phyloP scores from a whole-genome alignment of 2,113 vertebrate genomes.

The Cairina moschata region DNA sequence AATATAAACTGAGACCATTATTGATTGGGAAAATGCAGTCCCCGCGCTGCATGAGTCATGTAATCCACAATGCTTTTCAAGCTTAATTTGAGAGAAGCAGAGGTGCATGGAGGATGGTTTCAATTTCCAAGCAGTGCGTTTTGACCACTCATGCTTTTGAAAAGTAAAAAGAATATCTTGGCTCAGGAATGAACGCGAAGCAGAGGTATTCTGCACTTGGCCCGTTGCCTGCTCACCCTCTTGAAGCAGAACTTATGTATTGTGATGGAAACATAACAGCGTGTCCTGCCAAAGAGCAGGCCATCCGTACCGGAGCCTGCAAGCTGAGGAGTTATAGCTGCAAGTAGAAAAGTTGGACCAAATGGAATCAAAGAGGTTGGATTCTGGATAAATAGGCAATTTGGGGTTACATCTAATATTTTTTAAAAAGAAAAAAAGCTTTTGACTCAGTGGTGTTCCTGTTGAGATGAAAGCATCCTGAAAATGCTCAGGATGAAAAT shows the following conservation, averaged over 20 bases:
- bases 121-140: conserved; percentile 68
- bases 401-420: background rate
- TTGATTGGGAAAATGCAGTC: conserved; percentile 17
- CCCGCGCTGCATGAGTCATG: background rate
- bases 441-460: background rate
- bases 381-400: background rate
- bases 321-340: background rate
- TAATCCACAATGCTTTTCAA: background rate
- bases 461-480: background rate
- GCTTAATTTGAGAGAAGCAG: background rate
- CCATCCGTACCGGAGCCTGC: conserved; percentile 5
- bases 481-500: background rate
- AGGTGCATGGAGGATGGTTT: conserved; percentile 67
- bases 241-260: conserved; percentile 28
- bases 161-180: conserved; percentile 73
- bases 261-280: conserved; percentile 54
- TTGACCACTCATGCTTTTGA: conserved; percentile 72
- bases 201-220: conserved; percentile 53
- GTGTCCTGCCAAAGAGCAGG: conserved; percentile 55
- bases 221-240: conserved; percentile 45
- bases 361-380: background rate
- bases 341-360: background rate
- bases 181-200: conserved; percentile 28
- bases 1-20: conserved; percentile 31
- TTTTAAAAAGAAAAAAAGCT: background rate